Evolutionary conservation across 1,140 invertebrate species (phyloP).

Genomic region (Drosophila simulans): DNA sequence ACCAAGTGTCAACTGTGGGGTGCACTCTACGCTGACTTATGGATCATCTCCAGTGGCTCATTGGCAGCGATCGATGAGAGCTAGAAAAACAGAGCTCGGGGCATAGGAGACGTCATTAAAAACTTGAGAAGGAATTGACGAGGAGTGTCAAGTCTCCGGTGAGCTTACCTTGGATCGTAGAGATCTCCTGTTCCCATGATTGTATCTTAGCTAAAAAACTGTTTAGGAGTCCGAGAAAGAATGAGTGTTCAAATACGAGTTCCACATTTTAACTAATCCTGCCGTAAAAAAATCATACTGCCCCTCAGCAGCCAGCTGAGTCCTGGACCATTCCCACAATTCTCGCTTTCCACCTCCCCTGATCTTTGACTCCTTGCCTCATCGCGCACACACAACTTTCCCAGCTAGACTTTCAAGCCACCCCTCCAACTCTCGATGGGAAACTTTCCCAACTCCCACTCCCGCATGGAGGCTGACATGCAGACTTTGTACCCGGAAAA

Average conservation of each 20-base stretch:
- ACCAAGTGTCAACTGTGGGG: conserved; percentile 27
- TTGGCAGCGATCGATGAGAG: conserved; percentile 20
- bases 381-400: conserved; percentile 30
- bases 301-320: not conserved
- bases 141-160: conserved; percentile 5
- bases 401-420: conserved; percentile 30
- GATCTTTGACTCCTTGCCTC: conserved; percentile 43
- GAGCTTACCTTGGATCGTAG: conserved; percentile 5
- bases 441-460: conserved; percentile 47
- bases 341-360: conserved; percentile 12
- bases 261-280: not conserved
- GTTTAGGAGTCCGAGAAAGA: no score
- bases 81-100: not conserved
- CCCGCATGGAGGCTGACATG: conserved; percentile 12
- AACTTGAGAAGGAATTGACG: not conserved
- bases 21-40: conserved; percentile 47
- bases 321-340: not conserved
- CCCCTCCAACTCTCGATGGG: conserved; percentile 27
- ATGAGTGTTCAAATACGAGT: not conserved
- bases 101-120: not conserved
- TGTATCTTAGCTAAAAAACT: not conserved
- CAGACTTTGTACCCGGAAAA: conserved; percentile 34
- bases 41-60: conserved; percentile 45
- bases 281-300: not conserved
- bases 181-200: conserved; percentile 13